Evolutionary conservation across 1,140 invertebrate species (phyloP), one percentile per base, ranked within the genome.

Genomic region (Penaeus indicus): DNA sequence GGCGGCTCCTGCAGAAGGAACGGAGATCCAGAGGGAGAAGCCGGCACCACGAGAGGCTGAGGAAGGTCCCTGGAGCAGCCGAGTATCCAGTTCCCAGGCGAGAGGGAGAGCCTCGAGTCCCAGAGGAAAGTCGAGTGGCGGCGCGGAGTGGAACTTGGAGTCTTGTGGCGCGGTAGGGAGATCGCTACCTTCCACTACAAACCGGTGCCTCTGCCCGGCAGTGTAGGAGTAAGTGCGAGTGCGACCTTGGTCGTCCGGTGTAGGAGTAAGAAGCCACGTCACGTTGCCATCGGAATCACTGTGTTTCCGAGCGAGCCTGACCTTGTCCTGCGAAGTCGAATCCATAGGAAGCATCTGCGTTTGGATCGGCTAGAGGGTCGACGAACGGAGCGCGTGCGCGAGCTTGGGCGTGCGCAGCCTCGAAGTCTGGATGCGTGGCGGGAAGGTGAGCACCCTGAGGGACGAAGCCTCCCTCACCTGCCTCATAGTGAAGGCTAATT

Each of bases 231-330:
- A 90, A 67, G 86, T 81, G 78, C 90, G 87, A 60, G 83, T 90
- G 72, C 90, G 89, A 38, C 90, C 87, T 62, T 86, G 38, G 13
- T 90, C 90, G 83, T 92, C n/a, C 92, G 32, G 91, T 91, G 90
- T 92, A 92, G 75, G 91, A 91, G 90, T 93, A 93, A 38, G 91
- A n/a, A 91, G 32, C 92, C 92, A 21, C 91, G 85, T n/a, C 1
- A 93, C 92, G 47, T 86, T 91, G 22, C 92, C 92, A 47, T 92
- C 92, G 25, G 90, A 25, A 42, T 90, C 91, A 77, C 80, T 69
- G 16, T 67, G 83, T n/a, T 67, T 92, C 92, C 32, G 87, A 75
- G 22, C 92, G 84, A 38, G 81, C 60, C 77, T 91, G 91, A 67
- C 91, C 91, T 47, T 85, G 90, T 0, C 90, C 91, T 38, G 77